Evolutionary conservation across 2,888 invertebrate genomes (phyloP), one percentile per base, ranked within the genome.

Genomic region (Meiosimyza platycephala): DNA sequence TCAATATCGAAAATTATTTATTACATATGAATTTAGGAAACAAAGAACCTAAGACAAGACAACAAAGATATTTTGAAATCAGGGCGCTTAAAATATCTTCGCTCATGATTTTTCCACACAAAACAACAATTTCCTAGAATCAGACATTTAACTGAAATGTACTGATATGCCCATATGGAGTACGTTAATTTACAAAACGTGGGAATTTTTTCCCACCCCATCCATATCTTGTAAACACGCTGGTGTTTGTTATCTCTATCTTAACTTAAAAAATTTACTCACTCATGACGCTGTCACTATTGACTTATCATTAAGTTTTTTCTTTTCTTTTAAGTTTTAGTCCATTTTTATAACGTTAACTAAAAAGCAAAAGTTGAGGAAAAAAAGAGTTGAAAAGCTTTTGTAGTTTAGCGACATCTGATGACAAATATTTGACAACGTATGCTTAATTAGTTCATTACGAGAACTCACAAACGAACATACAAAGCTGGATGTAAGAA

Each of bases 401-500:
- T 78, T 77, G 77, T 77, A 74, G 77, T 78, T 76, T 74, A 74
- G 77, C 78, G 78, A 59, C 77, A 73, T 78, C 40, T 40, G 40
- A 79, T 78, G 79, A 78, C 80, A 83, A 84, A 84, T 85, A 85
- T 85, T 85, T 85, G 80, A 79, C 80, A 81, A 83, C 84, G 80
- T 80, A 80, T 80, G 82, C 85, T 85, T 85, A 84, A 84, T 84
- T 84, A 84, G 84, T 84, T 82, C 84, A 85, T 72, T 76, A 76
- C 72, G 64, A 63, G 71, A 72, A 71, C 63, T 52, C 72, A 71
- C 52, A 64, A 15, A 28, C 52, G 28, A 40, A 40, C 40, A 9
- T 40, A n/a, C n/a, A n/a, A n/a, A 40, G 9, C 40, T 40, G 9
- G 6, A 40, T 9, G 40, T 40, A 40, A 9, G 40, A 28, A 40